These are phyloP conservation scores for Pogoniulus pusillus DNA, from an alignment of 2,797 vertebrate species.

Conservation along the genomic window DNA sequence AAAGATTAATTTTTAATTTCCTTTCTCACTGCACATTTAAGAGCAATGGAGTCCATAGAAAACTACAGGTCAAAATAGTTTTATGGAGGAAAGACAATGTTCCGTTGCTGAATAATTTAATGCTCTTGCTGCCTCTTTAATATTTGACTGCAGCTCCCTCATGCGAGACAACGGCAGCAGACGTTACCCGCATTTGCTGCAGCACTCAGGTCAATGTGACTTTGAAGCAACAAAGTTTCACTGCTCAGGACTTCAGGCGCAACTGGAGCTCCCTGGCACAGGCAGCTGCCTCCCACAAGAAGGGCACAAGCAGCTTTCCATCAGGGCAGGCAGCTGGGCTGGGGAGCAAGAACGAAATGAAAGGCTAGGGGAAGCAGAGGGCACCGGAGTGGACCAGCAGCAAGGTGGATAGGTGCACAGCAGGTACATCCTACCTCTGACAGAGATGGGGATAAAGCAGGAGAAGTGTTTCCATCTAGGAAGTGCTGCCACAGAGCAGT, in stretches of 20 bases:
- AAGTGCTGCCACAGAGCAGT: fast-evolving
- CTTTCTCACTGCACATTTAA: constrained; percentile 81
- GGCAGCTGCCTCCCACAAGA: background rate
- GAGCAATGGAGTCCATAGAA: constrained; percentile 71
- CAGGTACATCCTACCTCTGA: background rate
- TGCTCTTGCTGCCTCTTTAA: constrained; percentile 72
- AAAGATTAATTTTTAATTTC: constrained; percentile 88
- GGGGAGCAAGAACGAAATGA: background rate
- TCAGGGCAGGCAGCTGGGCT: background rate
- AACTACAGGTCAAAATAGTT: constrained; percentile 79
- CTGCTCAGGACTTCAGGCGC: background rate
- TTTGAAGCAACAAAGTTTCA: constrained; percentile 65
- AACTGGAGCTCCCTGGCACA: background rate
- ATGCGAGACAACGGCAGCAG: constrained; percentile 58
- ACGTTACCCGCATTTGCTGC: background rate
- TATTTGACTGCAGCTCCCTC: constrained; percentile 76
- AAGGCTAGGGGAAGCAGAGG: background rate
- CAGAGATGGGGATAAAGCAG: fast-evolving
- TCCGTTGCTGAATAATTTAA: constrained; percentile 74
- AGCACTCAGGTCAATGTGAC: constrained; percentile 68
- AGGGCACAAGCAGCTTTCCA: background rate
- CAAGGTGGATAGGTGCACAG: background rate
- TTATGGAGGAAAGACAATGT: constrained; percentile 76
- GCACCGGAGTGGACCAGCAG: background rate
- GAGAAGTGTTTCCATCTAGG: background rate